Evolutionary conservation across 2,113 vertebrate species (phyloP), one percentile per base, ranked within the genome.

Genomic region (Tauraco erythrolophus): DNA sequence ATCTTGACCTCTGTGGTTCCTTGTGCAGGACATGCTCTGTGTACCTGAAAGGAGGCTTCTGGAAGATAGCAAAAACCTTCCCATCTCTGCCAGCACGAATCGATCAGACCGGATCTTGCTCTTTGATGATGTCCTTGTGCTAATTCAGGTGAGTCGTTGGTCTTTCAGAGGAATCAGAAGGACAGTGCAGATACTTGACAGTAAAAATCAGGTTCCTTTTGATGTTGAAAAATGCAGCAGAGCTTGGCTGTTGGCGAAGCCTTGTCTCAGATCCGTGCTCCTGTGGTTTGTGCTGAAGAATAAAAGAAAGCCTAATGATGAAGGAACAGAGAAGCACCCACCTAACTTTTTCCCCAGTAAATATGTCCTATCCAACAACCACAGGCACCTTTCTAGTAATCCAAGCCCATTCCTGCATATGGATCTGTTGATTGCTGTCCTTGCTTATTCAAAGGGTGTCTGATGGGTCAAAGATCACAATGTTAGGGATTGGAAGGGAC

Each of bases 111-210:
- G 98, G 0, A 35, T 98, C 74, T 95, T 99, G 64, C 98, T 99
- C 85, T 98, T 99, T 1, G 95, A 97, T 17, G 98, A 99, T 9
- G 53, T 91, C 50, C 97, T 99, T 1, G 96, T 98, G 46, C n/a
- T 98, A 27, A 74, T 98, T 69, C 98, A 98, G 97, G 98, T 98
- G 28, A 82, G 93, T 10, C 10, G n/a, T 43, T 11, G 17, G 6
- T 7, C 24, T 50, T 58, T 24, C 45, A 61, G n/a, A n/a, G 37
- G 62, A 27, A 6, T 27, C 48, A 31, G 43, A 37, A 43, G 31
- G 23, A 23, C 37, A 61, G 12, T 4, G 1, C 8, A 23, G 33
- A 30, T 28, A 5, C 41, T 21, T 2, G 8, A 13, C 21, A 18
- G 14, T 7, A 14, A 72, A 57, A 61, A 27, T 45, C 22, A 16